These are phyloP conservation scores for Hydrotaea cyrtoneurina DNA, from an alignment of 2,888 invertebrate species.

Conservation along the genomic window DNA sequence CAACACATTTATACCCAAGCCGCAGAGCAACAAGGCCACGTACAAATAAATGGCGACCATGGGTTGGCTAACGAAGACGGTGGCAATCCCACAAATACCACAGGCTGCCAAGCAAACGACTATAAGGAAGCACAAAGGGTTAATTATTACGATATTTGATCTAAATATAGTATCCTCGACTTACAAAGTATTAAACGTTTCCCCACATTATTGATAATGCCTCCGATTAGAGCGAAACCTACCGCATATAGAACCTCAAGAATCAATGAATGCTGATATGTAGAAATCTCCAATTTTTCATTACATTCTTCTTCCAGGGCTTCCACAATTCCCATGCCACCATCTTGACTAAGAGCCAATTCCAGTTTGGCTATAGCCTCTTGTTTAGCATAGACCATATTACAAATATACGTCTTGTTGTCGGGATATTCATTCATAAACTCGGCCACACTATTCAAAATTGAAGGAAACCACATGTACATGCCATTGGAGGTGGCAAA, in stretches of 20 bases:
- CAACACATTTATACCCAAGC: conserved; percentile 75
- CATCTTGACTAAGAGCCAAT: conserved; percentile 26
- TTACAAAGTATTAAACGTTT: conserved; percentile 75
- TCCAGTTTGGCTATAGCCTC: conserved; percentile 53
- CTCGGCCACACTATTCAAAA: conserved; percentile 75
- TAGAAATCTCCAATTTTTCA: conserved; percentile 74
- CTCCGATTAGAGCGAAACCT: conserved; percentile 75
- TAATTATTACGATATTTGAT: neutral
- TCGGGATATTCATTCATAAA: conserved; percentile 73
- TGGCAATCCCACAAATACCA: conserved; percentile 72
- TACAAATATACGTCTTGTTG: conserved; percentile 74
- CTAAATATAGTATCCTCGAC: conserved; percentile 42
- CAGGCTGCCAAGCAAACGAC: conserved; percentile 71
- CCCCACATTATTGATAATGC: conserved; percentile 73
- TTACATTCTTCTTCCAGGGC: conserved; percentile 65
- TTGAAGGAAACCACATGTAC: conserved; percentile 79
- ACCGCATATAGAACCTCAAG: conserved; percentile 74
- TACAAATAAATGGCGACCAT: conserved; percentile 74
- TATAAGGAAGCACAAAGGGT: too few relatives aligned
- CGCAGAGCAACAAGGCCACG: conserved; percentile 72
- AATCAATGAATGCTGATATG: conserved; percentile 74
- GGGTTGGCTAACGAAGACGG: conserved; percentile 71
- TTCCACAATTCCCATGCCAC: conserved; percentile 3
- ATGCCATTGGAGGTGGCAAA: conserved; percentile 77
- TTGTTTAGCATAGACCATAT: conserved; percentile 72